Conservation (phyloP, 2,113 vertebrate species). For the Corydoras maculifer region DNA sequence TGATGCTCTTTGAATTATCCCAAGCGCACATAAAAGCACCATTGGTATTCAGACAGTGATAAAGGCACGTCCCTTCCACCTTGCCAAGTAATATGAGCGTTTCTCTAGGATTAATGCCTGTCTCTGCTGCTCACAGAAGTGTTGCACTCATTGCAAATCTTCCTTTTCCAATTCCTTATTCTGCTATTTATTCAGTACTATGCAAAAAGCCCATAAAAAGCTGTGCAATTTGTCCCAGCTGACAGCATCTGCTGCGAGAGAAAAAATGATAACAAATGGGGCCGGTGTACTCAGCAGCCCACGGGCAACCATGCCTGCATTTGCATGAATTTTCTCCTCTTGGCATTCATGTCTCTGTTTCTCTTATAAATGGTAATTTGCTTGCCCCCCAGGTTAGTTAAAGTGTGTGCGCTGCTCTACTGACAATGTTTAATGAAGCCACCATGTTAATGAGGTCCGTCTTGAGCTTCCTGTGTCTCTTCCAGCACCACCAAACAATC, state of each 20-base stretch:
- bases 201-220: conserved; percentile 33
- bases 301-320: conserved; percentile 44
- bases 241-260: conserved; percentile 33
- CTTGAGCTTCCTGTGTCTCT: conserved; percentile 32
- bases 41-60: conserved; percentile 29
- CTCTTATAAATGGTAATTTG: conserved; percentile 24
- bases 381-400: conserved; percentile 14
- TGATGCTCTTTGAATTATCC: conserved; percentile 36
- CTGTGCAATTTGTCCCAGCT: conserved; percentile 41
- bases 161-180: too few relatives aligned
- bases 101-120: conserved; percentile 31
- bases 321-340: conserved; percentile 39
- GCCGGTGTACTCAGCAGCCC: conserved; percentile 31
- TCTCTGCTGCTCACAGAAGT: conserved; percentile 21
- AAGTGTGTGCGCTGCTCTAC: conserved; percentile 39
- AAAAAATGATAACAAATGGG: conserved; percentile 40
- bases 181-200: conserved; percentile 38
- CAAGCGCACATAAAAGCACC: not conserved
- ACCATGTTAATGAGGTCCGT: conserved; percentile 58
- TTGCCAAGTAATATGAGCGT: conserved; percentile 8
- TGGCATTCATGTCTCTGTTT: conserved; percentile 31
- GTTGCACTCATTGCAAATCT: conserved; percentile 24
- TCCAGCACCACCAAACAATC: conserved; percentile 13
- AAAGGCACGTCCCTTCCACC: conserved; percentile 19
- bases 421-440: conserved; percentile 56